Percentiles rank a stretch among this genome's conserved stretches.
Conservation (phyloP, 2,797 vertebrate species). For the Gymnopithys bicolor region DNA sequence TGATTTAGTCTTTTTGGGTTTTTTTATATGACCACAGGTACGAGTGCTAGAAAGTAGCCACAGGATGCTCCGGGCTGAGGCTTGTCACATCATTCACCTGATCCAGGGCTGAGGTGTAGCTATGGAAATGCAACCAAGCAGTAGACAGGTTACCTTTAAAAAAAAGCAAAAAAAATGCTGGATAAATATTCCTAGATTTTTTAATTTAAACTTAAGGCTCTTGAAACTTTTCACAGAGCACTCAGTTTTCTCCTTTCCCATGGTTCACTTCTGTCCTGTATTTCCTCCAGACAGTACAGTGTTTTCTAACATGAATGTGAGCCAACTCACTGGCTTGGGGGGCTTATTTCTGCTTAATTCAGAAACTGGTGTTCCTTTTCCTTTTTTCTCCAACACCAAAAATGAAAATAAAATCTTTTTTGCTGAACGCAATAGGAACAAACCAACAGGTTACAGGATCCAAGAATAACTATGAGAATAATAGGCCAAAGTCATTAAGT, state of each 20-base stretch:
- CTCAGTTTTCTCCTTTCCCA: neutral
- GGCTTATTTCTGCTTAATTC: neutral
- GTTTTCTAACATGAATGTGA: neutral
- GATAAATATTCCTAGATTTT: neutral
- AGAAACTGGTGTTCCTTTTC: neutral
- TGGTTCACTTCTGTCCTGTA: neutral
- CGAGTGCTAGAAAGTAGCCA: neutral
- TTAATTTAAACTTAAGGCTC: neutral
- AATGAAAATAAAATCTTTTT: neutral
- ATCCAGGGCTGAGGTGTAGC: neutral
- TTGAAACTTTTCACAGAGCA: neutral
- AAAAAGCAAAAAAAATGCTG: neutral
- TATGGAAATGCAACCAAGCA: neutral
- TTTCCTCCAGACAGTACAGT: neutral
- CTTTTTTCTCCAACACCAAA: neutral
- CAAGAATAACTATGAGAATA: neutral
- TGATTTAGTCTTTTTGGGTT: rapidly evolving
- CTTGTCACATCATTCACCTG: neutral
- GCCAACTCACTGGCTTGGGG: neutral
- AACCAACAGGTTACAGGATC: neutral
- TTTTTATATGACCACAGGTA: neutral
- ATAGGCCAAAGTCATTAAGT: neutral
- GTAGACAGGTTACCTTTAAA: neutral
- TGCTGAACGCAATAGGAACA: neutral
- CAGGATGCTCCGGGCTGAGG: neutral